Conservation (phyloP, 2,113 vertebrate genomes). For the Polyodon spathula region DNA sequence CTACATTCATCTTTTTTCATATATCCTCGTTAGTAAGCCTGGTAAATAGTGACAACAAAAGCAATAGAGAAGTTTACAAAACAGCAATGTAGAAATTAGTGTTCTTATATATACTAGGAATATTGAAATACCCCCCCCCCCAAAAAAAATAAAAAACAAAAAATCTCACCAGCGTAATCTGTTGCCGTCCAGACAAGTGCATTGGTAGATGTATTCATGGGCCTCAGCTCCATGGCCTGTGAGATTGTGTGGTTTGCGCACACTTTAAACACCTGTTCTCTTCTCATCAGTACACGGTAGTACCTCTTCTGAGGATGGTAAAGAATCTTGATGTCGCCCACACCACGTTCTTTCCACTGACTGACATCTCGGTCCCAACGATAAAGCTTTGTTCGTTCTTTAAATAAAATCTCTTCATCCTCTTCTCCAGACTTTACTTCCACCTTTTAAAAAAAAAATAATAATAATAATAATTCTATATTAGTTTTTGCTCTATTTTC, state of each 20-base stretch:
- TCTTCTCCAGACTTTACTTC: slow-evolving; percentile 95
- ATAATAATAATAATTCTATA: too few species aligned
- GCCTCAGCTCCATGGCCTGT: slow-evolving; percentile 74
- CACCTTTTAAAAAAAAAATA: too few species aligned
- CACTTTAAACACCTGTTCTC: slow-evolving; percentile 90
- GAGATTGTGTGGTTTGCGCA: slow-evolving; percentile 91
- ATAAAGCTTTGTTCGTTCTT: slow-evolving; percentile 84
- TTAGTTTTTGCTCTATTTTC: too few species aligned
- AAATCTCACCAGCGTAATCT: slow-evolving; percentile 75
- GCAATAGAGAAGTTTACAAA: too few species aligned
- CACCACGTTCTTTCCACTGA: slow-evolving; percentile 93
- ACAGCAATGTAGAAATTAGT: too few species aligned
- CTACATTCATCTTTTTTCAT: too few species aligned
- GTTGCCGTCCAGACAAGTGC: slow-evolving; percentile 86
- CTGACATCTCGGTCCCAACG: slow-evolving; percentile 78
- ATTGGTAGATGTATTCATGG: slow-evolving; percentile 75
- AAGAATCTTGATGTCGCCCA: slow-evolving; percentile 92
- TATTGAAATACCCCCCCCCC: too few species aligned
- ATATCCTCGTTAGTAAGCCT: too few species aligned
- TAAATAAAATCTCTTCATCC: slow-evolving; percentile 93
- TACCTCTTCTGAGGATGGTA: slow-evolving; percentile 77
- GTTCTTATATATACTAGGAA: too few species aligned
- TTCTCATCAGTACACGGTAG: slow-evolving; percentile 86
- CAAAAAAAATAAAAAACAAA: too few species aligned
- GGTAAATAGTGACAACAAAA: too few species aligned